Conservation (phyloP, 2,113 vertebrate genomes). For the Asarcornis scutulata region DNA sequence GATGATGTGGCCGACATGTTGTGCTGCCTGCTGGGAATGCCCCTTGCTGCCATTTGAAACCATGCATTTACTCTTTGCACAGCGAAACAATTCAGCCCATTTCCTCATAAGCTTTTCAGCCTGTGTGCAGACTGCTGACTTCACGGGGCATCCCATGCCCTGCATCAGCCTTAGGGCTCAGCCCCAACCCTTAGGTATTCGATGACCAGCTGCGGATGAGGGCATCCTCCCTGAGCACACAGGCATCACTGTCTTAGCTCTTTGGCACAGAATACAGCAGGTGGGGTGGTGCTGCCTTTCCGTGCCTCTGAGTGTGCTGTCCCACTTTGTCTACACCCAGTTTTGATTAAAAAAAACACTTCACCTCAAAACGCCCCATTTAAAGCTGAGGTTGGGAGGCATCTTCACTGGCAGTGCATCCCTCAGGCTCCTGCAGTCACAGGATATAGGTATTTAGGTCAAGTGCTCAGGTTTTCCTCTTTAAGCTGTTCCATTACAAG, state of each 20-base stretch:
- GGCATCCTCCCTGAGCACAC: not conserved
- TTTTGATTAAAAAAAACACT: not conserved
- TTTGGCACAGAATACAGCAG: not conserved
- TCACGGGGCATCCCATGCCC: not conserved
- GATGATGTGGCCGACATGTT: not conserved
- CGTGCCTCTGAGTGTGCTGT: not conserved
- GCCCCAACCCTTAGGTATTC: not conserved
- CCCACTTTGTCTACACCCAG: not conserved
- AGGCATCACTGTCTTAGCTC: not conserved
- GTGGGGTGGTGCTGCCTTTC: not conserved
- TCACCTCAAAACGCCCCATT: not conserved
- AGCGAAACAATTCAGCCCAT: not conserved
- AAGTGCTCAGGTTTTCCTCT: not conserved
- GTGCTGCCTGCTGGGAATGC: not conserved
- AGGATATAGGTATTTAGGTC: not conserved
- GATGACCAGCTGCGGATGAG: fast-evolving
- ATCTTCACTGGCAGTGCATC: not conserved
- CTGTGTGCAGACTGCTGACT: fast-evolving
- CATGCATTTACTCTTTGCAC: not conserved
- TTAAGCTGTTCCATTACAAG: not conserved
- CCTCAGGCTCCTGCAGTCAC: not conserved
- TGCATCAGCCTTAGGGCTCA: not conserved
- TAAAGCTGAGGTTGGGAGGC: not conserved
- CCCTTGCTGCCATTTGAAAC: not conserved
- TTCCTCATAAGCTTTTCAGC: not conserved